phyloP scores from a whole-genome alignment of 2,113 vertebrate genomes.

The Dicaeum eximium region DNA sequence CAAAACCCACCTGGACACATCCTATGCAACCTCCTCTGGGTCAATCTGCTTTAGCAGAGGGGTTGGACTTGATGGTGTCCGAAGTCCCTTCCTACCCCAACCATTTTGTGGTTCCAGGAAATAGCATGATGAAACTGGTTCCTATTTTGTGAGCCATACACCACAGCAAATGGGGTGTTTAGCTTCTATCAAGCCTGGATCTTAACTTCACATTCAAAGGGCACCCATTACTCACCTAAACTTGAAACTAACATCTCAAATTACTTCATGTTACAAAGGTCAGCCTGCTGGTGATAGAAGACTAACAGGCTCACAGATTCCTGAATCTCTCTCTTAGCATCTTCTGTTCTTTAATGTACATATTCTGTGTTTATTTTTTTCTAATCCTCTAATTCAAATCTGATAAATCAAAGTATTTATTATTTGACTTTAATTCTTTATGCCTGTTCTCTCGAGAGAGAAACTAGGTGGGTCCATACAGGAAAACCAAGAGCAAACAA shows the following conservation, averaged over 20 bases:
- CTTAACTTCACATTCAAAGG: conserved; percentile 3
- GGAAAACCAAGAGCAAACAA: background rate
- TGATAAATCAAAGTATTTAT: background rate
- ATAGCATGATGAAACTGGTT: background rate
- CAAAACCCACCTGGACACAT: background rate
- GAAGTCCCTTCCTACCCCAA: background rate
- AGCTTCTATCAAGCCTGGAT: background rate
- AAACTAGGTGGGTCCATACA: background rate
- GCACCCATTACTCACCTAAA: background rate
- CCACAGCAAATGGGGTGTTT: background rate
- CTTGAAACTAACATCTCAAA: background rate
- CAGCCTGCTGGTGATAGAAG: background rate
- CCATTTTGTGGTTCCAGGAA: background rate
- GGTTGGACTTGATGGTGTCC: background rate
- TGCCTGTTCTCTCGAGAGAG: background rate
- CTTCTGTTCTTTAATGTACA: background rate
- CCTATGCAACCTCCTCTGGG: background rate
- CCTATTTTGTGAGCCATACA: background rate
- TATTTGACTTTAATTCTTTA: background rate
- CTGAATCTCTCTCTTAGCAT: background rate
- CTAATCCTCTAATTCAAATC: background rate
- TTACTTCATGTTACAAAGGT: conserved; percentile 18
- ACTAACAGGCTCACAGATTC: background rate
- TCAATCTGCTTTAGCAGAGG: background rate
- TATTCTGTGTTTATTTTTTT: background rate